Conservation (phyloP, 2,113 vertebrate genomes). For the Pagrus major region DNA sequence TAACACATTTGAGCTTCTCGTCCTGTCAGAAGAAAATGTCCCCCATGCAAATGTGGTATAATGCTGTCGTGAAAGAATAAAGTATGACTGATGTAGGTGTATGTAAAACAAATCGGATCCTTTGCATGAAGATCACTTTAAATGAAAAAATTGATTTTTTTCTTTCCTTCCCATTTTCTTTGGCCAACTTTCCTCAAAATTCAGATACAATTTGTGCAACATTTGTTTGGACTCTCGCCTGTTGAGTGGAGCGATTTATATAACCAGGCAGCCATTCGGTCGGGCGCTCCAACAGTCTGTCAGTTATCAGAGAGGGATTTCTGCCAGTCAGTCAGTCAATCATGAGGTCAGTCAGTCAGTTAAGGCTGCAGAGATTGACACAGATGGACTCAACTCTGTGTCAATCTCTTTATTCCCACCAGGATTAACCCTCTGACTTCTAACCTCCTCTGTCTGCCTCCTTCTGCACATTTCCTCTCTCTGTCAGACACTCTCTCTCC, state of each 20-base stretch:
- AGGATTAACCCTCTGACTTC: slow-evolving; percentile 55
- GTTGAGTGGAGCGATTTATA: not conserved
- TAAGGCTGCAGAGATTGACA: slow-evolving; percentile 19
- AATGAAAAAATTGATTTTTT: too few relatives aligned
- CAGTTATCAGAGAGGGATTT: slow-evolving; percentile 39
- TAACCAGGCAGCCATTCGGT: not conserved
- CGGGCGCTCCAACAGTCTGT: not conserved
- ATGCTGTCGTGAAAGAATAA: too few relatives aligned
- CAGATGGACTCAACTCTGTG: slow-evolving; percentile 43
- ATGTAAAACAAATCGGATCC: too few relatives aligned
- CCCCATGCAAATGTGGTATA: too few relatives aligned
- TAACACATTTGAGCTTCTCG: too few relatives aligned
- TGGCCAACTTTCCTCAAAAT: not conserved
- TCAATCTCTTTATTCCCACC: slow-evolving; percentile 48
- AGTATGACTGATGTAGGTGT: too few relatives aligned
- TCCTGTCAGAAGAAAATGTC: too few relatives aligned
- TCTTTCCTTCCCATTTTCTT: too few relatives aligned
- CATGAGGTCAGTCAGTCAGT: slow-evolving; percentile 25
- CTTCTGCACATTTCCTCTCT: not conserved
- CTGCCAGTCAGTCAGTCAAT: slow-evolving; percentile 35
- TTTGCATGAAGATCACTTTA: too few relatives aligned
- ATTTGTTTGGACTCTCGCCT: not conserved
- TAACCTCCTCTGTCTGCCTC: not conserved
- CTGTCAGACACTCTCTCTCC: not conserved
- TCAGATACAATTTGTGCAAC: not conserved